Evolutionary conservation across 2,113 vertebrate species (phyloP), one percentile per base, ranked within the genome.

Genomic region (Apistogramma diplotaenia): DNA sequence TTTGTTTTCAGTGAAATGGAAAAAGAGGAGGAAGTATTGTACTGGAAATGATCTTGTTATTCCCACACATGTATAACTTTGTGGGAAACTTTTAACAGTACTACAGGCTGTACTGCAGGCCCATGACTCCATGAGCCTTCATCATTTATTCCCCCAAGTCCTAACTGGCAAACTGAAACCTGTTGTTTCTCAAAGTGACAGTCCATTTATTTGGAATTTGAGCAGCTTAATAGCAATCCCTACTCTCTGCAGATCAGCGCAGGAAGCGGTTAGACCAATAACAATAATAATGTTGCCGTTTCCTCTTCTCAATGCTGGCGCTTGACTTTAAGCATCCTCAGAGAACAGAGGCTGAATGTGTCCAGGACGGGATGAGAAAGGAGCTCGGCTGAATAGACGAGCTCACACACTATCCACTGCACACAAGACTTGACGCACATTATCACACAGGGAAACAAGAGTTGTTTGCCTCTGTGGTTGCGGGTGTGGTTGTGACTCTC

Each of bases 401-500:
- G 33, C 54, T 74, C 33, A 12, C 37, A 79, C 33, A 58, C 37
- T n/a, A 1, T 57, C 18, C 29, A 46, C 37, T 49, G 40, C 73
- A 79, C 59, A 83, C 33, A 23, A 55, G 35, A 25, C 72, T 27
- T 31, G 18, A 67, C 37, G 23, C 60, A n/a, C 12, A 43, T 55
- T n/a, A 56, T 35, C 62, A 57, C 72, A 49, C n/a, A 25, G 53
- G 25, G 40, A 43, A 49, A 71, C 62, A 29, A n/a, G 70, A 72
- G 80, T 81, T 85, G 79, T 87, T 87, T 76, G 76, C 33, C 56
- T 78, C 83, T 89, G 87, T 81, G 92, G 83, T 83, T 81, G 78
- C 60, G 79, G 37, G 75, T 60, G 60, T 77, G 87, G 84, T 87
- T 78, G 56, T 91, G 86, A 86, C 82, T 84, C 60, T 88, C 72